Evolutionary conservation across 1,140 invertebrate genomes (phyloP).

Genomic region (Zaprionus ornatus): DNA sequence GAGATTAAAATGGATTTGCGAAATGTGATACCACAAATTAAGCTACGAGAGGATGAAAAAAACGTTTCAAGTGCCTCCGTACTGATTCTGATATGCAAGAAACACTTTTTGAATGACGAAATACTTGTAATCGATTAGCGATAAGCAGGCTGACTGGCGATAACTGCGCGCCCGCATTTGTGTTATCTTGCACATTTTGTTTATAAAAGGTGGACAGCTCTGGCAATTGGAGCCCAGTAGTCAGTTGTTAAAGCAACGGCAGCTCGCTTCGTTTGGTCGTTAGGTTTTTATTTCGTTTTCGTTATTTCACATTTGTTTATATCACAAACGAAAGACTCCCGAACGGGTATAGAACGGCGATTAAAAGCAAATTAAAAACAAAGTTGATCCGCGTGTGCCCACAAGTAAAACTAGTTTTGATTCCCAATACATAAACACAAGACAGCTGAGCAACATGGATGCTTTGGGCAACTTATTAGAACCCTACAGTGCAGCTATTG

Average conservation of each 20-base stretch:
- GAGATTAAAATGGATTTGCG: background rate
- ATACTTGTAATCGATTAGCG: slow-evolving; percentile 34
- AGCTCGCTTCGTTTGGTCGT: slow-evolving; percentile 43
- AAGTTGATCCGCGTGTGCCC: slow-evolving; percentile 2
- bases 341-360: background rate
- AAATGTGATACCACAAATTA: background rate
- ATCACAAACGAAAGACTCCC: slow-evolving; percentile 5
- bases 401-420: slow-evolving; percentile 21
- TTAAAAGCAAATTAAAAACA: slow-evolving; percentile 4
- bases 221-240: slow-evolving; percentile 36
- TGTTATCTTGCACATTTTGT: slow-evolving; percentile 43
- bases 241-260: slow-evolving; percentile 61
- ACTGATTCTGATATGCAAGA: background rate
- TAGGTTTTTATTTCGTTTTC: slow-evolving; percentile 64
- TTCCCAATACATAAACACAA: slow-evolving; percentile 13
- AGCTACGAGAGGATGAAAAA: background rate
- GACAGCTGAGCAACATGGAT: slow-evolving; percentile 72
- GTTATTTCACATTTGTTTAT: slow-evolving; percentile 67
- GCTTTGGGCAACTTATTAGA: slow-evolving; percentile 73
- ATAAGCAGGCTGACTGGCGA: slow-evolving; percentile 1
- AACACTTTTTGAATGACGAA: background rate
- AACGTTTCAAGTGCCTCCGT: slow-evolving; percentile 15
- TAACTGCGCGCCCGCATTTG: background rate
- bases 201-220: slow-evolving; percentile 72
- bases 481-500: slow-evolving; percentile 70